Base-by-base conservation (phyloP, 2,888 invertebrate species). In the Augochlorella aurata region DNA sequence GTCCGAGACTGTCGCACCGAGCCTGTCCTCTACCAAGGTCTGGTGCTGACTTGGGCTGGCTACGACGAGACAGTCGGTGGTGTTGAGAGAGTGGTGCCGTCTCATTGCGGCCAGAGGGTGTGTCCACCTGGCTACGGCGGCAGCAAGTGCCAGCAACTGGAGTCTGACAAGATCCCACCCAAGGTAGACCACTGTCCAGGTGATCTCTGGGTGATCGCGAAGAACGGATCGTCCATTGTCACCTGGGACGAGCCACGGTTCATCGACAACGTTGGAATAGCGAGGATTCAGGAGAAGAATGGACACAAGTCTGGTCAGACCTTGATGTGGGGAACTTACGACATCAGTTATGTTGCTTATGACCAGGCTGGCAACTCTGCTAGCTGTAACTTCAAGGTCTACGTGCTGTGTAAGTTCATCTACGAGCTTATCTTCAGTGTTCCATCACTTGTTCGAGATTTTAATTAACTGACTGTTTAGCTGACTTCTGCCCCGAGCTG, bases 321-420 rank as follows among this genome's bases (percentile, higher is more conserved):
- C 0, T 94, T 98, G 2, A 95, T 97, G 14, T 98, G 98, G 98
- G 98, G 98, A 89, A 96, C 96, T n/a, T 98, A 98, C 88, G 97
- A 97, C 86, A 97, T 99, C 83, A 97, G 97, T 49, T 98, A 98
- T 90, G 96, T 98, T n/a, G 99, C 98, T 38, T 97, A 97, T 84
- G 99, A 99, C 94, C 97, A 96, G 71, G 97, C 97, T 63, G 98
- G 98, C 87, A 99, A 99, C 91, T 96, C 97, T 69, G 99, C 98
- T 5, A 96, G 96, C 12, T 99, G 99, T 93, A 96, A 96, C 85
- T 99, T 99, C 94, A 98, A 97, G 93, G 97, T 98, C 75, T 98
- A 98, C 78, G 96, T 99, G 24, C 93, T 98, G 74, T 96, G 97
- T 98, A 95, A 96, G 96, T 95, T 21, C 16, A 5, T 16, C 12